Base-by-base conservation (phyloP, 2,113 vertebrate genomes). In the Globicephala melas region DNA sequence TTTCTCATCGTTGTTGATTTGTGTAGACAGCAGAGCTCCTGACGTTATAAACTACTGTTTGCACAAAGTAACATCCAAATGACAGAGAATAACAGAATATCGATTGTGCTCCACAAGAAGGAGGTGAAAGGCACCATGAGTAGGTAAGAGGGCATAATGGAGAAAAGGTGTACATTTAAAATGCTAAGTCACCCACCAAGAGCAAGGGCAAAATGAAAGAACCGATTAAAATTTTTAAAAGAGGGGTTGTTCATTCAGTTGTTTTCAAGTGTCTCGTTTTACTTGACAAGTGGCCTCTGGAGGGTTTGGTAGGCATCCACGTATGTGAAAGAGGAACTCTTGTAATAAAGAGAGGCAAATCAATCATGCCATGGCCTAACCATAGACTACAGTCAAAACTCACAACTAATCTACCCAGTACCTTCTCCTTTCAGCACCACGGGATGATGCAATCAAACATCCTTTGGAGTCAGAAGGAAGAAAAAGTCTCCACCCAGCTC, bases 1-100 rank as follows among this genome's bases (percentile, higher is more conserved):
- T 77, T 95, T 97, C 95, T 94, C 76, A 36, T 82, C 74, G 79
- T 80, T 92, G 97, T 95, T 96, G 97, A 95, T 96, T 97, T 96
- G 73, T 33, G 85, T 95, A 96, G 96, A 96, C 25, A 95, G 94
- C 79, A 91, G 96, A 96, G 97, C 79, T 98, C 92, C 86, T 96
- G 95, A 92, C 55, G 33, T 79, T 91, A 21, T 38, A 18, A 74
- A 83, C 68, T 55, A 83, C 23, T 28, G 8, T 58, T 95, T 93
- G 82, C 79, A 97, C 65, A 89, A 96, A 70, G 36, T 60, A n/a
- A 85, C 81, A 83, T 97, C 96, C 93, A 94, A 89, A 97, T 97
- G 80, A 96, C 95, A 80, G 63, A 20, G 82, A 97, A 96, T 68
- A 91, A 83, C 92, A 70, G 92, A 77, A 68, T 91, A 67, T 86